Conservation (phyloP, 30 jellyfish, hydroid and myxozoan genomes). For the Hydractinia echinata region DNA sequence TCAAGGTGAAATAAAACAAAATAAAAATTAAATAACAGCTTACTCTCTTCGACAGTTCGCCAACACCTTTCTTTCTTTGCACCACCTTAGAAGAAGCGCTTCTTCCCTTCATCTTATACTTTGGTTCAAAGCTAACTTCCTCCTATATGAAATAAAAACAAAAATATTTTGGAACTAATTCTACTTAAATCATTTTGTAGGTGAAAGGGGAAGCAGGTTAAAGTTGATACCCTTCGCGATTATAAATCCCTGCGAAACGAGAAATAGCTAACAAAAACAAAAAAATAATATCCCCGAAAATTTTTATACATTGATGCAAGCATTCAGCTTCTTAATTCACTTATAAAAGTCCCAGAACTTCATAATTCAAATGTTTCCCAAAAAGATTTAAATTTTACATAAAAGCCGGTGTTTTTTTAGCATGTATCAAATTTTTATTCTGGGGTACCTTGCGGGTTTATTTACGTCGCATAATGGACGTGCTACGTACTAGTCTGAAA, state of each 20-base stretch:
- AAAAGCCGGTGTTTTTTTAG: too few relatives aligned
- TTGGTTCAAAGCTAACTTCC: constrained; percentile 49
- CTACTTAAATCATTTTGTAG: not conserved
- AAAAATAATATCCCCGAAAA: too few relatives aligned
- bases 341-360: too few relatives aligned
- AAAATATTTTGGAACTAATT: not conserved
- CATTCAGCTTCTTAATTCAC: too few relatives aligned
- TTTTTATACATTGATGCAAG: too few relatives aligned
- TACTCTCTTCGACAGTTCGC: constrained; percentile 61
- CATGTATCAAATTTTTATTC: too few relatives aligned
- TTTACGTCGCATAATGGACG: too few relatives aligned
- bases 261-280: not conserved
- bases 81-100: constrained; percentile 64
- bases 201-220: not conserved
- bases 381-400: too few relatives aligned
- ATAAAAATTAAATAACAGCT: not conserved
- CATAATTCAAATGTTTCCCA: too few relatives aligned
- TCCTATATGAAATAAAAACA: not conserved
- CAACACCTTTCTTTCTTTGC: constrained; percentile 68
- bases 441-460: too few relatives aligned
- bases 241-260: not conserved
- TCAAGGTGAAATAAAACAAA: too few relatives aligned
- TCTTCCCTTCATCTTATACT: constrained; percentile 60
- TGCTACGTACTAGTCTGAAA: too few relatives aligned
- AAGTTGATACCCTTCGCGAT: not conserved